Evolutionary conservation across 2,888 invertebrate genomes (phyloP), one percentile per base, ranked within the genome.

Genomic region (Corythucha ciliata): DNA sequence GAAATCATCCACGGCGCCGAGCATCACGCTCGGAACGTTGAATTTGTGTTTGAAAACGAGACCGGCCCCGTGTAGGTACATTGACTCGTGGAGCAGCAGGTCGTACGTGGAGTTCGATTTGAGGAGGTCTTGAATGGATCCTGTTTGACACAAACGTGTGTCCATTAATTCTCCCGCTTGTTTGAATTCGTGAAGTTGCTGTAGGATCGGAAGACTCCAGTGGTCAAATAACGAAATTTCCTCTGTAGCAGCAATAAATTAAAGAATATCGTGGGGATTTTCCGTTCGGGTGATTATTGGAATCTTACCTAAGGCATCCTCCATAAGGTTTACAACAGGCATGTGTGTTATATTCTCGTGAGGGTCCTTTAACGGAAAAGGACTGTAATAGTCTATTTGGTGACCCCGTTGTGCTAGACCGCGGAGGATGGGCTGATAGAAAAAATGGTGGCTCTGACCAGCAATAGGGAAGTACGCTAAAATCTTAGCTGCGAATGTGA

Each of bases 1-100:
- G 10, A 14, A 51, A 18, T 51, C 45, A 7, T 46, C 52, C 20
- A 46, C 7, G 1, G 52, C 12, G 2, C 20, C 7, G 5, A 52
- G 36, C 3, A 39, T 53, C 6, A 55, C 57, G 32, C 12, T 46
- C 16, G 46, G 37, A 14, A 52, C 49, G 7, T 44, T 29, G 37
- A 49, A 58, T 44, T 54, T 58, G 40, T 58, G 56, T 3, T 46
- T 39, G 20, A 58, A 36, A 3, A 50, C 37, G 1, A 53, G 48
- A 14, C 37, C 32, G 16, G 51, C 40, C 20, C 57, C 55, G 21
- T 58, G 57, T 4, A 34, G 16, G 2, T 45, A 32, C 16, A 21
- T 22, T 7, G 55, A 37, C 24, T 55, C 49, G 12, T 29, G 26
- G 10, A 53, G 32, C 12, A 55, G 36, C 7, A 41, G 41, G 29